A percentile compares a stretch with the other conserved stretches of the same genome.
These are phyloP conservation scores for Conchocele bisecta DNA, from an alignment of 2,888 invertebrate species.

Conservation along the genomic window DNA sequence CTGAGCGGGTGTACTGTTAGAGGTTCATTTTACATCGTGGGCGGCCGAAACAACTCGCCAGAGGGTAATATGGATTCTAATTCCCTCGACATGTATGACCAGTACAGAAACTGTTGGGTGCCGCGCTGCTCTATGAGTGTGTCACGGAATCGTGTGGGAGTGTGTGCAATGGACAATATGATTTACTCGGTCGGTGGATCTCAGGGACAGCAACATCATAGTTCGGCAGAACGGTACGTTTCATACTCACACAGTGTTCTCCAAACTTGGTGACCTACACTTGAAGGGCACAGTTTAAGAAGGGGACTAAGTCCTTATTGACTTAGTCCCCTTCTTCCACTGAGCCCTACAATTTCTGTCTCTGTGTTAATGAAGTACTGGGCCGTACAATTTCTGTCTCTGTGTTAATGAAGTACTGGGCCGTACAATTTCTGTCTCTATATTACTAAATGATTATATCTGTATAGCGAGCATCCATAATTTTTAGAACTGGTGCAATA, in stretches of 20 bases:
- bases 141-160: constrained; percentile 94
- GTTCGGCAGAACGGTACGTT: constrained; percentile 92
- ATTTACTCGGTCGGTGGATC: constrained; percentile 97
- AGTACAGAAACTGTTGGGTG: constrained; percentile 92
- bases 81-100: constrained; percentile 92
- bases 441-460: too few species aligned
- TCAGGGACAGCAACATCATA: constrained; percentile 92
- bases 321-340: too few species aligned
- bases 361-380: too few species aligned
- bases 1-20: constrained; percentile 81
- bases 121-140: constrained; percentile 91
- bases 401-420: too few species aligned
- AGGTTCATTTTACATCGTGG: constrained; percentile 94
- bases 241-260: background rate
- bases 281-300: too few species aligned
- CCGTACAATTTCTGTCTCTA: too few species aligned
- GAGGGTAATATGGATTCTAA: constrained; percentile 86
- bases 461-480: too few species aligned
- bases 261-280: too few species aligned
- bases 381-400: too few species aligned
- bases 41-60: constrained; percentile 94
- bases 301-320: too few species aligned
- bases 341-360: too few species aligned
- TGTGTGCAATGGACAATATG: constrained; percentile 96
- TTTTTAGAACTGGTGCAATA: too few species aligned